A percentile compares a stretch with the other conserved stretches of the same genome.
phyloP scores from a whole-genome alignment of 2,113 vertebrate genomes.

The Crocuta crocuta region DNA sequence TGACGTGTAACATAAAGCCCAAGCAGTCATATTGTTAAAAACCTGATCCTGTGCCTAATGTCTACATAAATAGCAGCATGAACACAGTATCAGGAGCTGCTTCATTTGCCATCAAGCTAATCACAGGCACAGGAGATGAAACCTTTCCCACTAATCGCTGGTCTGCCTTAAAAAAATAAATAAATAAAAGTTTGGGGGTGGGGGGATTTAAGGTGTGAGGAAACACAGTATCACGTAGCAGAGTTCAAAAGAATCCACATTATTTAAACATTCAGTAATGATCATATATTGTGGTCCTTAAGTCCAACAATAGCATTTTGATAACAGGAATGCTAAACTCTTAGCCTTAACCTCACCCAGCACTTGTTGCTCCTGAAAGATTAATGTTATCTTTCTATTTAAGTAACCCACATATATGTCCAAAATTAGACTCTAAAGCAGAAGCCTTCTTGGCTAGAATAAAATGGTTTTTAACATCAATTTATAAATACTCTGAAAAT shows the following conservation, averaged over 20 bases:
- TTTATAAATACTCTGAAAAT: conserved; percentile 74
- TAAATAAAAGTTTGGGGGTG: not conserved
- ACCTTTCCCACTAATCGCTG: conserved; percentile 69
- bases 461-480: conserved; percentile 83
- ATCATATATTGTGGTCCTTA: conserved; percentile 71
- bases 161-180: conserved; percentile 77
- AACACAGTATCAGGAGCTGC: conserved; percentile 67
- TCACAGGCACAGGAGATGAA: conserved; percentile 65
- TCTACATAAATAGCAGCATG: conserved; percentile 77
- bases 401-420: conserved; percentile 84
- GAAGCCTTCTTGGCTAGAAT: conserved; percentile 62
- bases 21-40: conserved; percentile 66
- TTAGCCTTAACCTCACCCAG: conserved; percentile 76
- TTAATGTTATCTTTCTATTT: conserved; percentile 88
- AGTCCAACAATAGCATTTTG: conserved; percentile 83
- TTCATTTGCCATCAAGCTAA: conserved; percentile 60
- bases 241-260: conserved; percentile 78
- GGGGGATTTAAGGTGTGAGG: conserved; percentile 43
- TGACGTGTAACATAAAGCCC: conserved; percentile 79
- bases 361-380: conserved; percentile 87
- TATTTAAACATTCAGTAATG: conserved; percentile 80
- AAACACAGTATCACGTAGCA: conserved; percentile 64
- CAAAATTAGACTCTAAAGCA: conserved; percentile 88
- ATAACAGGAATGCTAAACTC: conserved; percentile 87
- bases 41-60: conserved; percentile 51